Percentiles rank a stretch among this genome's conserved stretches.
Evolutionary conservation across 2,797 vertebrate species (phyloP).

Genomic region (Semotilus atromaculatus): DNA sequence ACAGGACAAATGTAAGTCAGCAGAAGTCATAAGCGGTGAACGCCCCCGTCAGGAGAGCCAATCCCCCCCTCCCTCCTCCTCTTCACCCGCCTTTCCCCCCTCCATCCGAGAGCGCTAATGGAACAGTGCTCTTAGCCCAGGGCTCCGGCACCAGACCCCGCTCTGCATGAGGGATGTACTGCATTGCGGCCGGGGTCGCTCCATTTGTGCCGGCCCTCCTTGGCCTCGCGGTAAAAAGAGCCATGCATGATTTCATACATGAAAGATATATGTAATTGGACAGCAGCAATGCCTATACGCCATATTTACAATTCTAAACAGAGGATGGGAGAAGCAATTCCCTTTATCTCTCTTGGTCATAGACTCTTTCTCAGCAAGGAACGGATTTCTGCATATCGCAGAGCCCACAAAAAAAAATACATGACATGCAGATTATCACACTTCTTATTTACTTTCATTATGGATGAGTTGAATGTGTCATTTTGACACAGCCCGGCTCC

Average conservation of each 20-base stretch:
- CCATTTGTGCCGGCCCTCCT: constrained; percentile 79
- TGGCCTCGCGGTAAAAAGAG: constrained; percentile 68
- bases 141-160: constrained; percentile 77
- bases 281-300: constrained; percentile 74
- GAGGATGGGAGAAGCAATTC: constrained; percentile 69
- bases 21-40: constrained; percentile 68
- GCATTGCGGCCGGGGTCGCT: constrained; percentile 73
- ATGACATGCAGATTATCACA: constrained; percentile 71
- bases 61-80: constrained; percentile 37
- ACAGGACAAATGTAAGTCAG: constrained; percentile 70
- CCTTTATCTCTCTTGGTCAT: constrained; percentile 55
- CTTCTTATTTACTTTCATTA: constrained; percentile 68
- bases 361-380: constrained; percentile 61
- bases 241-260: constrained; percentile 85
- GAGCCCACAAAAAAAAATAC: constrained; percentile 68
- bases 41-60: constrained; percentile 67
- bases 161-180: constrained; percentile 80
- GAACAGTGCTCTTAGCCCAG: constrained; percentile 76
- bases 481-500: constrained; percentile 49
- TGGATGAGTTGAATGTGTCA: constrained; percentile 59
- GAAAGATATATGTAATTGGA: constrained; percentile 87
- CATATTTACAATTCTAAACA: constrained; percentile 84
- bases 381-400: constrained; percentile 73
- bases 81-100: constrained; percentile 63
- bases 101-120: constrained; percentile 75